These are phyloP conservation scores for Craterocephalus amniculus DNA, from an alignment of 2,797 vertebrate genomes.

Conservation along the genomic window DNA sequence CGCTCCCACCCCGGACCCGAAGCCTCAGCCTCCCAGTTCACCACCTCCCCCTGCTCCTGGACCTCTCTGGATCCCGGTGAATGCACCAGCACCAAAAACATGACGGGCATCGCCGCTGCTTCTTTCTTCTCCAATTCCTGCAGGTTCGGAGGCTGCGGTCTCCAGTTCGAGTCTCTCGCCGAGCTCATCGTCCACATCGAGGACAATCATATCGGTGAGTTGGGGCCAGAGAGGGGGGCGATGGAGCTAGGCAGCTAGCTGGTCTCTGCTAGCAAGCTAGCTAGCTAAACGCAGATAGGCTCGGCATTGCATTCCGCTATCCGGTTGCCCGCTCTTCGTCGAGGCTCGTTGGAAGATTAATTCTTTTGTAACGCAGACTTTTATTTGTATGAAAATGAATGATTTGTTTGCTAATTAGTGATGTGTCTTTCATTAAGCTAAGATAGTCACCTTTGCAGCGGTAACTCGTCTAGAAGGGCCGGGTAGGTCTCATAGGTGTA, in stretches of 20 bases:
- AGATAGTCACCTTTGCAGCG: constrained; percentile 34
- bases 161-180: constrained; percentile 93
- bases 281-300: constrained; percentile 47
- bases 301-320: constrained; percentile 68
- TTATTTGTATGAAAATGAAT: not conserved
- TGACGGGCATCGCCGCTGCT: constrained; percentile 94
- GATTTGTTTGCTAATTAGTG: not conserved
- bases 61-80: constrained; percentile 69
- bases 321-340: constrained; percentile 40
- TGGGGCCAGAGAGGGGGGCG: constrained; percentile 71
- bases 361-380: not conserved
- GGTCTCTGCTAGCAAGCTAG: constrained; percentile 57
- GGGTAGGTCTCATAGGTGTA: constrained; percentile 62
- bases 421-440: not conserved
- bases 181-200: constrained; percentile 99
- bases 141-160: constrained; percentile 96
- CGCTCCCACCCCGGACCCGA: constrained; percentile 69
- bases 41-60: constrained; percentile 75
- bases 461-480: constrained; percentile 54
- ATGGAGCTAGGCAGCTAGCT: constrained; percentile 54
- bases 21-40: constrained; percentile 77
- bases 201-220: constrained; percentile 96
- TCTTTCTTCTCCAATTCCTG: constrained; percentile 98
- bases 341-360: constrained; percentile 16
- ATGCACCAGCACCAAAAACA: constrained; percentile 79